phyloP scores from a whole-genome alignment of 2,797 vertebrate genomes.

The Malurus leucopterus region DNA sequence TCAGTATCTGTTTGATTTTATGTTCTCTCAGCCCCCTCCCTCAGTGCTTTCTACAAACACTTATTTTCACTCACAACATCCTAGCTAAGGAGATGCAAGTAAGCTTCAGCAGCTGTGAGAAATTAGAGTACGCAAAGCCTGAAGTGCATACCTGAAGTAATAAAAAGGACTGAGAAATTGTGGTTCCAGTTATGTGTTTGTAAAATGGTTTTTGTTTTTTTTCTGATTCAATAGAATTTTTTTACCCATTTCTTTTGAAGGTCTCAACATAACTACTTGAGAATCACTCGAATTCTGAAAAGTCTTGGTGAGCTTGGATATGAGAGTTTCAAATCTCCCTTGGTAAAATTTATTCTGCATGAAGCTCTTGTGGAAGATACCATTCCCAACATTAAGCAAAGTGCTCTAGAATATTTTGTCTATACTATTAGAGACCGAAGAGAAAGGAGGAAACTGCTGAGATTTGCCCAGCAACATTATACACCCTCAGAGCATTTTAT shows the following conservation, averaged over 20 bases:
- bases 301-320: conserved; percentile 95
- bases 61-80: not conserved
- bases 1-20: not conserved
- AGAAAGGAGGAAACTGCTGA: conserved; percentile 87
- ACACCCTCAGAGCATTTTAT: conserved; percentile 88
- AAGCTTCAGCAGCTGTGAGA: not conserved
- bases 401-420: conserved; percentile 93
- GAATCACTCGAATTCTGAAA: conserved; percentile 96
- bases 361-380: conserved; percentile 88
- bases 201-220: not conserved
- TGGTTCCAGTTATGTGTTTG: not conserved
- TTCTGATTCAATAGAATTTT: not conserved
- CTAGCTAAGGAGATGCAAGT: not conserved
- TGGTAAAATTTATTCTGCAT: conserved; percentile 89
- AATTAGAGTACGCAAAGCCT: not conserved
- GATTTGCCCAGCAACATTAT: conserved; percentile 89
- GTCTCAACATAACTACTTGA: conserved; percentile 97
- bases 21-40: not conserved
- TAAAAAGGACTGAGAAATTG: not conserved
- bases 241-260: conserved; percentile 66
- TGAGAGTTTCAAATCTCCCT: conserved; percentile 90
- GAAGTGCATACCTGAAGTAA: not conserved
- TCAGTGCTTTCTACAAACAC: not conserved
- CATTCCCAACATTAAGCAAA: conserved; percentile 92
- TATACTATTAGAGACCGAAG: conserved; percentile 89